Base-by-base conservation (phyloP, 2,113 vertebrate species). In the Antechinus flavipes region DNA sequence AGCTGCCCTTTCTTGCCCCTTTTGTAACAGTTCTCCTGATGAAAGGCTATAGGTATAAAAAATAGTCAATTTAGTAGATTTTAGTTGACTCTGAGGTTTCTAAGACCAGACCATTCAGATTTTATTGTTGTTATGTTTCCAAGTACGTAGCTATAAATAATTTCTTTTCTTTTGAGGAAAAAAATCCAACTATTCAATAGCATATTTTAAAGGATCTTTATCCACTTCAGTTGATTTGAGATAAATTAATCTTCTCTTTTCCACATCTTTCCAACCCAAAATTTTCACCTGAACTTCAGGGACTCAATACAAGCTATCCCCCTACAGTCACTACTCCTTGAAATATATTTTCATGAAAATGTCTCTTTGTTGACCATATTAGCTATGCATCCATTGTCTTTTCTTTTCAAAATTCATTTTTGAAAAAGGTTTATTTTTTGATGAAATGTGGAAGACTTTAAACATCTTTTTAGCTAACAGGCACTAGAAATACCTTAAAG, bases 371-470 rank as follows among this genome's bases (percentile, higher is more conserved):
- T 92, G 90, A 23, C 42, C 53, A 24, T 35, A 47, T 50, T 35
- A 90, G 30, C 76, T 54, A 94, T 49, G 14, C 93, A 68, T 3
- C 14, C 93, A 68, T 2, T 22, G 8, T 30, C 56, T 90, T 94
- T 93, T 22, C 14, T 56, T 94, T 95, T 95, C 92, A 94, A 96
- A 91, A 92, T 46, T 95, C 55, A 89, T 54, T 0, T 54, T 24
- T 93, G 52, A 90, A 92, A 91, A 95, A 16, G 47, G 22, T 25
- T 94, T 55, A 76, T 94, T 95, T 89, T 92, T 68, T 90, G 76
- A 93, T n/a, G 54, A 93, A 95, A 94, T 91, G 6, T 35, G 55
- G 95, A 8, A 24, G 8, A 3, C 12, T 94, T 94, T 89, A 56
- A 50, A 89, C 19, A 52, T 42, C 35, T 76, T 76, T 76, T n/a